Evolutionary conservation across 2,797 vertebrate genomes (phyloP).

Genomic region (Acestrorhynchus altus): DNA sequence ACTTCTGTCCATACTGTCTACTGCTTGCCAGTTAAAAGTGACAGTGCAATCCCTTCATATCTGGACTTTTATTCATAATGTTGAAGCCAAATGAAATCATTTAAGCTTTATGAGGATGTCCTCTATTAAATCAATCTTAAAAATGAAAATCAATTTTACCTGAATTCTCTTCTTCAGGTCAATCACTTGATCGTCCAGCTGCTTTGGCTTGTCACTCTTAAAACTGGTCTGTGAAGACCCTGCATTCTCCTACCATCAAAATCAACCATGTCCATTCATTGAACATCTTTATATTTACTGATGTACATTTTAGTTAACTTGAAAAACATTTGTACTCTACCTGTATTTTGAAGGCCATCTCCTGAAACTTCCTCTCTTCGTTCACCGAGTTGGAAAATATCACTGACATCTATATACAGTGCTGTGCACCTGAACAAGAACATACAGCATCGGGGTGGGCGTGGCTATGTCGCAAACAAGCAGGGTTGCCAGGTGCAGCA

Average conservation of each 20-base stretch:
- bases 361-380: conserved; percentile 84
- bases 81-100: no score
- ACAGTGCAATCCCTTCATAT: no score
- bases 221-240: conserved; percentile 72
- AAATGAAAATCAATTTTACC: no score
- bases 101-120: not conserved
- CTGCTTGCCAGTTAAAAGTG: not conserved
- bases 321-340: conserved; percentile 21
- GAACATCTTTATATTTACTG: not conserved
- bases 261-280: not conserved
- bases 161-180: conserved; percentile 78
- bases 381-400: conserved; percentile 81
- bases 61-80: no score
- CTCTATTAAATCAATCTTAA: not conserved
- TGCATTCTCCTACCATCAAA: conserved; percentile 68
- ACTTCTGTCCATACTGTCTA: no score
- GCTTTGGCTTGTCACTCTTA: conserved; percentile 80
- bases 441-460: no score
- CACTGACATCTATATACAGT: no score
- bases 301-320: not conserved
- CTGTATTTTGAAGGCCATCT: conserved; percentile 69
- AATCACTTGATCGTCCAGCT: conserved; percentile 79
- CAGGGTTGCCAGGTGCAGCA: no score
- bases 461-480: no score
- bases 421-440: no score